Base-by-base conservation (phyloP, 2,888 invertebrate genomes). In the Hirtodrosophila cameraria region DNA sequence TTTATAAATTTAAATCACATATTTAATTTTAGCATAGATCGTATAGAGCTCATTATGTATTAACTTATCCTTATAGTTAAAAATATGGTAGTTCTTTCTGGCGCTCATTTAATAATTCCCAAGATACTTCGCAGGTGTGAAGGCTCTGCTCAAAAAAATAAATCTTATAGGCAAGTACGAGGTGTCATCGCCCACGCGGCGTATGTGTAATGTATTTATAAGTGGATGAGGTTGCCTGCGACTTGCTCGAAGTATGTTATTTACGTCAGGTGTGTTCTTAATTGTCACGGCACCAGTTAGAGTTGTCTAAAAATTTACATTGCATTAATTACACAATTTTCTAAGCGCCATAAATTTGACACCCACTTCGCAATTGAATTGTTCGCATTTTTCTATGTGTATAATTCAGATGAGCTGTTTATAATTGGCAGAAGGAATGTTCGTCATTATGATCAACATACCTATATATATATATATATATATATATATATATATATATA, bases 111-210 rank as follows among this genome's bases (percentile, higher is more conserved):
- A 3, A 18, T 18, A 5, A 5, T 18, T 18, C 18, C 5, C 18
- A 23, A 7, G 23, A 7, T 8, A 7, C 23, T 23, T 23, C 7
- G 8, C 23, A 23, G 23, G 23, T 23, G 23, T 12, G 13, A 38
- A 59, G 33, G 33, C 35, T 9, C 38, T 48, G 68, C 70, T 80
- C 75, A 64, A 75, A 78, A 74, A 50, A 48, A 81, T 85, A 85
- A 83, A 85, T 85, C 81, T 83, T 74, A 63, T 77, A 70, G 73
- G 64, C 77, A 73, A 81, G 73, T 81, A 81, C 74, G 75, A 73
- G 65, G 79, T 67, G 77, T 83, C 81, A 76, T 63, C 84, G 68
- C 66, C 66, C 46, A 66, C 60, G 45, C 31, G 54, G 70, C 69
- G 70, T 68, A 70, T 70, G 68, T 59, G 64, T 55, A 55, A 70